phyloP scores from a whole-genome alignment of 2,797 vertebrate species.

The Sebastes wilsoni region DNA sequence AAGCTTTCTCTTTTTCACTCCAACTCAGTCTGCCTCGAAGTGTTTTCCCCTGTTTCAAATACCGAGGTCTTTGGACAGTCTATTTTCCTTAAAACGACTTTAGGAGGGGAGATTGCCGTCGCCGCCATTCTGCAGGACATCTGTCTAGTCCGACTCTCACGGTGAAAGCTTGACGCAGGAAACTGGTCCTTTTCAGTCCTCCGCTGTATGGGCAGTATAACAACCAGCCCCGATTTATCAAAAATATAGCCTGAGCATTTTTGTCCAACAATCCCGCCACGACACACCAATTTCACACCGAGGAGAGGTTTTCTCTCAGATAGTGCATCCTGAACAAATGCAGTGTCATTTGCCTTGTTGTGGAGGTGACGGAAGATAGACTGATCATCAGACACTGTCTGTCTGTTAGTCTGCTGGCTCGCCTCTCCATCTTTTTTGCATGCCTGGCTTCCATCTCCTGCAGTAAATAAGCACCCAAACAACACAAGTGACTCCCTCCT shows the following conservation, averaged over 20 bases:
- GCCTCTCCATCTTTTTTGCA: constrained; percentile 34
- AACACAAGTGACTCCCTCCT: constrained; percentile 27
- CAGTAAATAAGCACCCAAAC: constrained; percentile 66
- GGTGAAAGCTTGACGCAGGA: background rate
- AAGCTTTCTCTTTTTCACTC: background rate
- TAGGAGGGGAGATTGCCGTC: background rate
- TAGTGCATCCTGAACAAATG: constrained; percentile 14
- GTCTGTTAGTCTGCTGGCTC: constrained; percentile 26
- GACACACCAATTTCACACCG: constrained; percentile 17
- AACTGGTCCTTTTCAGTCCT: background rate
- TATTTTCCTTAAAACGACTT: constrained; percentile 20
- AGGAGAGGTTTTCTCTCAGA: background rate
- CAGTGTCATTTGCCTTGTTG: constrained; percentile 4
- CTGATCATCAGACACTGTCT: constrained; percentile 34
- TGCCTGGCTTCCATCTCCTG: constrained; percentile 44
- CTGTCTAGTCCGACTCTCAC: constrained; percentile 3
- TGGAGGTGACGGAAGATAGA: constrained; percentile 30
- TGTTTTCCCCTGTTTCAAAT: background rate
- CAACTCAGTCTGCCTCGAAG: background rate
- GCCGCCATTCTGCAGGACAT: constrained; percentile 18
- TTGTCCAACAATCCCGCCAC: background rate
- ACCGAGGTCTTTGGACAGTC: background rate
- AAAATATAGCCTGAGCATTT: constrained; percentile 14
- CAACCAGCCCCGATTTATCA: constrained; percentile 7
- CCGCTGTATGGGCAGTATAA: background rate